A percentile compares a stretch with the other conserved stretches of the same genome.
Evolutionary conservation across 2,113 vertebrate genomes (phyloP).

Genomic region (Elachura formosa): DNA sequence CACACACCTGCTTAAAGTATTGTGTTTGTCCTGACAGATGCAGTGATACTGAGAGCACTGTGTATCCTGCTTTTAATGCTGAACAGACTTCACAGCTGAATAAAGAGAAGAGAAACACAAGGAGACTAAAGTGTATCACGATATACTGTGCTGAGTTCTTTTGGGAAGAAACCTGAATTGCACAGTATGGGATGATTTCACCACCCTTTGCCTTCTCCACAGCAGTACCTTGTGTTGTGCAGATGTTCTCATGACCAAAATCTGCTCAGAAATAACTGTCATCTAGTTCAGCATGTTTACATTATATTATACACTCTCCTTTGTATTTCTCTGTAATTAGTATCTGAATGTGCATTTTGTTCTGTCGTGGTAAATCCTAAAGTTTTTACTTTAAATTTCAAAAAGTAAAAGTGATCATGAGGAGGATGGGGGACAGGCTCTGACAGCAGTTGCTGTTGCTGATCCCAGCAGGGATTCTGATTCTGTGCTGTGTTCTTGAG

Average conservation of each 20-base stretch:
- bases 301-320: background rate
- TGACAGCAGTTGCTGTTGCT: background rate
- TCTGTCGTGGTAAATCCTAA: background rate
- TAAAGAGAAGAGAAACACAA: background rate
- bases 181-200: background rate
- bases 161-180: background rate
- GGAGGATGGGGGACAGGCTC: background rate
- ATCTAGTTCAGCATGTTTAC: background rate
- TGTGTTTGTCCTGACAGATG: background rate
- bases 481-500: background rate
- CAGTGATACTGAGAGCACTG: background rate
- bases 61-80: background rate
- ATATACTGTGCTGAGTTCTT: background rate
- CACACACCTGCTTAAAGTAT: background rate
- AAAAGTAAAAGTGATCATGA: background rate
- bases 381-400: background rate
- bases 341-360: background rate
- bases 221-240: background rate
- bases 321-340: background rate
- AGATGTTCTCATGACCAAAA: background rate
- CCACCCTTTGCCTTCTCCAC: background rate
- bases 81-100: background rate
- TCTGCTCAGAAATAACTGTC: background rate
- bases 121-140: background rate
- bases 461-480: background rate